These are phyloP conservation scores for Cephus cinctus DNA, from an alignment of 1,140 invertebrate species.

Conservation along the genomic window DNA sequence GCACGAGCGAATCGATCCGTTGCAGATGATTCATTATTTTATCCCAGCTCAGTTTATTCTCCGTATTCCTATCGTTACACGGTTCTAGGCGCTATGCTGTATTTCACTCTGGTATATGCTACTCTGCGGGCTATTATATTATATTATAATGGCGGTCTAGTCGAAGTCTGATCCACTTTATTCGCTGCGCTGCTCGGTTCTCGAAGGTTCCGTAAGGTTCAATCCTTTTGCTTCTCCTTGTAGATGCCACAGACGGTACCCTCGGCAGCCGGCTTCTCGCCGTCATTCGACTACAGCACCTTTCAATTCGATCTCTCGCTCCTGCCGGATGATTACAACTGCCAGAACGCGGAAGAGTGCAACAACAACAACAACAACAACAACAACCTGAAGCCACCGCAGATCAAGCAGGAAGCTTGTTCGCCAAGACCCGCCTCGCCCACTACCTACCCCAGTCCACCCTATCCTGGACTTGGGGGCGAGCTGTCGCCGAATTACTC, in stretches of 20 bases:
- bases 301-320: constrained; percentile 76
- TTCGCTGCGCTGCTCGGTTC: no score
- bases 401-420: constrained; percentile 49
- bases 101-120: no score
- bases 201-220: no score
- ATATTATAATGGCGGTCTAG: no score
- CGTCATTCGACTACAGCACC: constrained; percentile 66
- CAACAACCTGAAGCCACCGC: constrained; percentile 36
- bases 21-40: no score
- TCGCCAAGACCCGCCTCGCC: constrained; percentile 49
- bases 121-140: no score
- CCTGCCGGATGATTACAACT: constrained; percentile 62
- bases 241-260: constrained; percentile 85
- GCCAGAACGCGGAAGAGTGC: constrained; percentile 26
- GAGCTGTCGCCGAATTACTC: constrained; percentile 59
- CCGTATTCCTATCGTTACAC: no score
- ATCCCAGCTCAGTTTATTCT: no score
- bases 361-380: no score
- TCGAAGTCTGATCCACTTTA: no score
- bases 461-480: constrained; percentile 58
- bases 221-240: constrained; percentile 40
- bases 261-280: constrained; percentile 66
- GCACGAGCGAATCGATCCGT: no score
- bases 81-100: no score
- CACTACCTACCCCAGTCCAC: constrained; percentile 58